Evolutionary conservation across 2,888 invertebrate genomes (phyloP).

Genomic region (Apamea sordens): DNA sequence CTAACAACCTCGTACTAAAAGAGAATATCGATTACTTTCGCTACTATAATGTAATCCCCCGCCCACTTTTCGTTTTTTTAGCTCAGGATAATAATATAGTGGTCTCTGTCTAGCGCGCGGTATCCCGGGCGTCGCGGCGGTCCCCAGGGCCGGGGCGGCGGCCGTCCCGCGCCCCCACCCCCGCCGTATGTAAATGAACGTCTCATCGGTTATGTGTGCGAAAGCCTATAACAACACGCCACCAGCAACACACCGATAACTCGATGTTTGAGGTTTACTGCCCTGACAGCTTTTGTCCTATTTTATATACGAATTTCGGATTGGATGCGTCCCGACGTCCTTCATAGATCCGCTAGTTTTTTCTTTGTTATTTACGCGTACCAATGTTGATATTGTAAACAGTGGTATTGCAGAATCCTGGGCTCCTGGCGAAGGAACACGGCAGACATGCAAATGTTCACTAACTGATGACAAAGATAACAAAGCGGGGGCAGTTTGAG

Average conservation of each 20-base stretch:
- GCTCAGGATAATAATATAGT: conserved; percentile 87
- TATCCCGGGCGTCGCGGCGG: conserved; percentile 77
- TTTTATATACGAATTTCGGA: conserved; percentile 85
- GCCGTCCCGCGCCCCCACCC: conserved; percentile 74
- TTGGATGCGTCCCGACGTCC: conserved; percentile 83
- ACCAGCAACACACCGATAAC: conserved; percentile 74
- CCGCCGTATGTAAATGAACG: conserved; percentile 90
- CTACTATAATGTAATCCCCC: conserved; percentile 91
- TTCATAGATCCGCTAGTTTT: conserved; percentile 60
- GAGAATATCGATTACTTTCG: conserved; percentile 91
- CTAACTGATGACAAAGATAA: conserved; percentile 85
- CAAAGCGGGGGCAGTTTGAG: conserved; percentile 82
- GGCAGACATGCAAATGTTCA: conserved; percentile 81
- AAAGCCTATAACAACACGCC: conserved; percentile 75
- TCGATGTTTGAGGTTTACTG: conserved; percentile 87
- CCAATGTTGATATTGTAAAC: conserved; percentile 67
- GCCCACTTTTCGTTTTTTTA: conserved; percentile 90
- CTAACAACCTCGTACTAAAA: conserved; percentile 90
- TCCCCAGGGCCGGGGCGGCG: conserved; percentile 75
- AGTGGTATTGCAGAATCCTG: conserved; percentile 65
- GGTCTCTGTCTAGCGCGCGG: conserved; percentile 84
- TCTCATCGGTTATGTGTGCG: conserved; percentile 85
- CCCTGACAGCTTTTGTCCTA: conserved; percentile 89
- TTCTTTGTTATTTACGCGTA: conserved; percentile 67
- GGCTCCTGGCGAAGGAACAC: conserved; percentile 66